Evolutionary conservation across 2,797 vertebrate genomes (phyloP).

Genomic region (Cossypha heuglini): DNA sequence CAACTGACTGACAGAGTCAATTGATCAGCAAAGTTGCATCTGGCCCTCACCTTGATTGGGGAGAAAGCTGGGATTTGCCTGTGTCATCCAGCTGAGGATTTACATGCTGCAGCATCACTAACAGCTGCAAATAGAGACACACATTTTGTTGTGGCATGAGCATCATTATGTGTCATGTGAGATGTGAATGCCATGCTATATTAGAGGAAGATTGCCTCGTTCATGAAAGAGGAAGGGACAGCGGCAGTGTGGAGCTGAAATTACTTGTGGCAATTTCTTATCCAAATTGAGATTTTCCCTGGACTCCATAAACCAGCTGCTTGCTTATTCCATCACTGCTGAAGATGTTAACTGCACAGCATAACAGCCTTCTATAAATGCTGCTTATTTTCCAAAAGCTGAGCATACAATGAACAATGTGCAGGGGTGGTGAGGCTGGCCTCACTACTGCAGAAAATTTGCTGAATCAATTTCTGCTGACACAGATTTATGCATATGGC

Average conservation of each 20-base stretch:
- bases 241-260: neutral
- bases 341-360: conserved; percentile 28
- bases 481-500: neutral
- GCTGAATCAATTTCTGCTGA: conserved; percentile 38
- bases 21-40: neutral
- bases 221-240: conserved; percentile 9
- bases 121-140: neutral
- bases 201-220: neutral
- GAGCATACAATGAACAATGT: neutral
- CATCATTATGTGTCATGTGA: neutral
- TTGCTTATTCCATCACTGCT: conserved; percentile 28
- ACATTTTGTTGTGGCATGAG: neutral
- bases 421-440: neutral
- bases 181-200: neutral
- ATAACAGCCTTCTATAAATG: neutral
- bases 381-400: conserved; percentile 25
- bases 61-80: neutral
- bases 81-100: neutral
- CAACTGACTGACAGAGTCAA: fast-evolving
- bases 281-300: conserved; percentile 53
- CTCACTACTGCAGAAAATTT: neutral
- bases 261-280: conserved; percentile 31
- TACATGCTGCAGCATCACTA: neutral
- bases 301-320: neutral
- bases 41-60: neutral